Percentiles rank a stretch among this genome's conserved stretches.
phyloP scores from a whole-genome alignment of 2,888 invertebrate genomes.

The Plebejus melissa region DNA sequence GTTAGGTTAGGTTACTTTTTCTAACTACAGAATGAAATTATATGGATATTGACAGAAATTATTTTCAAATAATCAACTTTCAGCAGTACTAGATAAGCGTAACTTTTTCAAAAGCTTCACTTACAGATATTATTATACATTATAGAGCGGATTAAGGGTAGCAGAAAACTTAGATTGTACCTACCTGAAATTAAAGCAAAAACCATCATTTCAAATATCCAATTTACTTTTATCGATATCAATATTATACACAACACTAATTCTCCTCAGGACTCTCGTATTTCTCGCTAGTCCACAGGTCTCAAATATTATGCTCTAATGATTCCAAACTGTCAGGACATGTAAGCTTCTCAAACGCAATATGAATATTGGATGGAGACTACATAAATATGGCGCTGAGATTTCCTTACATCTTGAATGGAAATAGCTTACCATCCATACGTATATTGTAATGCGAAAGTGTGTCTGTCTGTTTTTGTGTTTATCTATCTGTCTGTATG shows the following conservation, averaged over 20 bases:
- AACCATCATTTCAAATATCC: neutral
- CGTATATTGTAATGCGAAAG: neutral
- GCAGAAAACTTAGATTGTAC: no score
- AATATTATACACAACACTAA: slow-evolving; percentile 37
- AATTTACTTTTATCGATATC: slow-evolving; percentile 27
- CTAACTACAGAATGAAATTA: no score
- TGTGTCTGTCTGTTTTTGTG: neutral
- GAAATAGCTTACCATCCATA: neutral
- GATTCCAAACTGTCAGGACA: slow-evolving; percentile 31
- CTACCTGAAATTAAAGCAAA: neutral
- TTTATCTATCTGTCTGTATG: neutral
- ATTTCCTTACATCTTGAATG: slow-evolving; percentile 3
- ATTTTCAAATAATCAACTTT: no score
- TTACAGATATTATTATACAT: neutral
- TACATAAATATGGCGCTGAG: slow-evolving; percentile 1
- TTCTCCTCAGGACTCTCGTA: slow-evolving; percentile 33
- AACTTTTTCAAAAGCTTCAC: neutral
- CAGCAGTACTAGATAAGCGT: neutral
- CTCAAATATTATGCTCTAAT: slow-evolving; percentile 42
- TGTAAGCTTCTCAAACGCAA: slow-evolving; percentile 19
- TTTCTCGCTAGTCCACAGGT: slow-evolving; percentile 41
- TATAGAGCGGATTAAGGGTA: no score
- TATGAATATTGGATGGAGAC: slow-evolving; percentile 22
- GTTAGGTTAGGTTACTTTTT: no score
- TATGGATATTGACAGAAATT: no score